Evolutionary conservation across 2,797 vertebrate genomes (phyloP).

Genomic region (Periparus ater): DNA sequence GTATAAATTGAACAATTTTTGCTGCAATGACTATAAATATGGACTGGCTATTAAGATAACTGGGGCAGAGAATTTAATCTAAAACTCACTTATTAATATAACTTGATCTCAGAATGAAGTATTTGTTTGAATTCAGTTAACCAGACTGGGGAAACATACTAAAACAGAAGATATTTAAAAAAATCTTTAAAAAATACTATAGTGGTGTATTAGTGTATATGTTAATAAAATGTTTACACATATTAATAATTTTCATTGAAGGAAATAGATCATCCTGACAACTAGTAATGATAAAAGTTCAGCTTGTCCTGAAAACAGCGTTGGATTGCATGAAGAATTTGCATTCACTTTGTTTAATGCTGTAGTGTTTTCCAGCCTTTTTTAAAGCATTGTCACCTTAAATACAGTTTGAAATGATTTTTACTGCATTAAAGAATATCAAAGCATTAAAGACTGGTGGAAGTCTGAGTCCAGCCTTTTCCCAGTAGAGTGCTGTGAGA

Average conservation of each 20-base stretch:
- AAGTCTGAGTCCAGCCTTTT: background rate
- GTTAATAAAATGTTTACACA: background rate
- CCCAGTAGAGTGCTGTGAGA: background rate
- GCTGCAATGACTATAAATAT: slow-evolving; percentile 54
- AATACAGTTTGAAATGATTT: background rate
- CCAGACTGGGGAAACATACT: background rate
- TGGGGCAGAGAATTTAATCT: slow-evolving; percentile 45
- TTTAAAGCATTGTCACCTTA: background rate
- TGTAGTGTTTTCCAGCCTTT: background rate
- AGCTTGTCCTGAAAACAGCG: background rate
- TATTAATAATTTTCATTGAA: background rate
- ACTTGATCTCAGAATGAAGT: slow-evolving; percentile 38
- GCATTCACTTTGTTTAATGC: background rate
- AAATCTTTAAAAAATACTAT: background rate
- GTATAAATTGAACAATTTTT: slow-evolving; percentile 64
- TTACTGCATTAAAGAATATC: background rate
- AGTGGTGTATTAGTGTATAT: background rate
- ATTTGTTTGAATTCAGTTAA: slow-evolving; percentile 23
- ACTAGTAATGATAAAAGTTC: background rate
- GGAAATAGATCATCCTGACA: background rate
- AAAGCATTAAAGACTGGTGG: background rate
- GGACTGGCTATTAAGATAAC: slow-evolving; percentile 55
- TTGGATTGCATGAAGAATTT: background rate
- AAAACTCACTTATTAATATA: slow-evolving; percentile 21
- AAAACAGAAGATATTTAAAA: background rate